Conservation (phyloP, 2,888 invertebrate genomes). For the Eledona agricola region DNA sequence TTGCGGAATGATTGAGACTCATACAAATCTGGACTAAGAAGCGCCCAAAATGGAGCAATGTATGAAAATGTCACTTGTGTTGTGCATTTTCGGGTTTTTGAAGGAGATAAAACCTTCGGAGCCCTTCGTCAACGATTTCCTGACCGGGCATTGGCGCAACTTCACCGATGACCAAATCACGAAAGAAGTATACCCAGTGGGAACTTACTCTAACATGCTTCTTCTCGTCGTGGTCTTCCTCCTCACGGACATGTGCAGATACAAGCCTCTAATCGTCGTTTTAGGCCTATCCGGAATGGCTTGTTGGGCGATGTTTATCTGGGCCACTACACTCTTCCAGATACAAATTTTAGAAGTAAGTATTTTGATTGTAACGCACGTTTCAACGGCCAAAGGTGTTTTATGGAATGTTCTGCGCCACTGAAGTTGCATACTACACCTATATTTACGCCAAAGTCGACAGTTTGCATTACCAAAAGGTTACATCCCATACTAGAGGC, state of each 20-base stretch:
- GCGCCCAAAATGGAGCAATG: conserved; percentile 63
- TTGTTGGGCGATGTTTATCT: conserved; percentile 76
- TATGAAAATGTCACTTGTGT: conserved; percentile 71
- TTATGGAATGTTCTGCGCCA: conserved; percentile 84
- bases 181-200: conserved; percentile 80
- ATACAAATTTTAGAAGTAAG: conserved; percentile 68
- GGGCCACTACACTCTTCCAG: conserved; percentile 73
- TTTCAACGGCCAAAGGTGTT: too few species aligned
- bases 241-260: conserved; percentile 81
- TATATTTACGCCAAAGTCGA: conserved; percentile 92
- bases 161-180: conserved; percentile 66
- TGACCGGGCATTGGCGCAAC: conserved; percentile 64
- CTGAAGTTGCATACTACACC: conserved; percentile 90
- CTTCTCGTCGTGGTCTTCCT: conserved; percentile 79
- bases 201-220: conserved; percentile 82
- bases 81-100: conserved; percentile 79
- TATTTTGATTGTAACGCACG: too few species aligned
- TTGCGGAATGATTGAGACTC: too few species aligned
- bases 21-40: too few species aligned
- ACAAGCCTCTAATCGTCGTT: conserved; percentile 86
- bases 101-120: conserved; percentile 83
- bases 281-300: conserved; percentile 76
- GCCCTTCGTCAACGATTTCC: conserved; percentile 78
- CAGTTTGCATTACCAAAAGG: conserved; percentile 76
- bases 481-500: conserved; percentile 83